These are phyloP conservation scores for Rhinoraja longicauda DNA, from an alignment of 2,797 vertebrate species.

Conservation along the genomic window DNA sequence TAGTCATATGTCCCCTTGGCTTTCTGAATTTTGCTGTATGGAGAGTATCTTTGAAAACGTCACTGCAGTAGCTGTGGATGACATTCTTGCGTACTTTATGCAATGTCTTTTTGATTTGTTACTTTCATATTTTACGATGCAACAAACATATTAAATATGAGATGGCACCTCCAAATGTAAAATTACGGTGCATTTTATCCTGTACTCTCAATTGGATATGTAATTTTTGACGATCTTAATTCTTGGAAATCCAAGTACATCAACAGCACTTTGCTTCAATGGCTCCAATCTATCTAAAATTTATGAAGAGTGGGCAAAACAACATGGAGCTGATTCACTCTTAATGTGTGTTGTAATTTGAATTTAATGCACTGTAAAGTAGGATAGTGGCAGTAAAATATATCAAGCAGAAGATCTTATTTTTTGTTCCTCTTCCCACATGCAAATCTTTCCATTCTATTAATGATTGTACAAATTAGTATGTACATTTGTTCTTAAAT, in stretches of 20 bases:
- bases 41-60: neutral
- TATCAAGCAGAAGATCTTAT: neutral
- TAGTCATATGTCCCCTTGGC: neutral
- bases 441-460: neutral
- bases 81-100: neutral
- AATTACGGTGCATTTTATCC: neutral
- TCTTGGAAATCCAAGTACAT: neutral
- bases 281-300: neutral
- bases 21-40: neutral
- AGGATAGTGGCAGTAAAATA: neutral
- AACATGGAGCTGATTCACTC: too few species aligned
- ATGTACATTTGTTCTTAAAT: neutral
- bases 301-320: neutral
- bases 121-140: neutral
- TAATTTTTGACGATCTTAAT: neutral
- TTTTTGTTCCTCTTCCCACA: neutral
- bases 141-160: neutral
- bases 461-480: neutral
- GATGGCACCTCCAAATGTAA: neutral
- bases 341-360: neutral
- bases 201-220: neutral
- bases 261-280: neutral
- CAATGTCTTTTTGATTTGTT: too few species aligned
- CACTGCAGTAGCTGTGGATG: neutral
- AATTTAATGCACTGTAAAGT: neutral